Conservation (phyloP, 2,888 invertebrate species). For the Amblyjoppa fuscipennis region DNA sequence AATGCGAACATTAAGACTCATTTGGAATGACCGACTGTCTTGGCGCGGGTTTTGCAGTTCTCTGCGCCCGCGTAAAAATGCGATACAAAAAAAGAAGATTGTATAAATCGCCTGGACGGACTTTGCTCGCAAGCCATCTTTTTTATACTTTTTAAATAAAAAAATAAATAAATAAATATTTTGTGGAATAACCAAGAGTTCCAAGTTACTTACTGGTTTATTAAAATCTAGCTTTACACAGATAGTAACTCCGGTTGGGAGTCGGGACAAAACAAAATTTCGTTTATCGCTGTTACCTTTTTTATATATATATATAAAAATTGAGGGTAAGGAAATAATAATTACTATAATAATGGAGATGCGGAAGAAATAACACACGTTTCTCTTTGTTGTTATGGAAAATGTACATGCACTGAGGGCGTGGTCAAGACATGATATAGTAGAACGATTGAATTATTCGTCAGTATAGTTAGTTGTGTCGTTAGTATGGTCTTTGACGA, state of each 20-base stretch:
- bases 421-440: slow-evolving; percentile 58
- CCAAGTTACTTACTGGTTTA: slow-evolving; percentile 74
- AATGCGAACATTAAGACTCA: no score
- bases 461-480: slow-evolving; percentile 22
- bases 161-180: no score
- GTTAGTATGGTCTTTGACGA: slow-evolving; percentile 86
- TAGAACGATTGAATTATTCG: slow-evolving; percentile 56
- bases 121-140: no score
- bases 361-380: slow-evolving; percentile 69
- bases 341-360: slow-evolving; percentile 70
- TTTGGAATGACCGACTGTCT: no score
- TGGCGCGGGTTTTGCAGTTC: no score
- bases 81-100: no score
- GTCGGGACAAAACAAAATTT: slow-evolving; percentile 1
- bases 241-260: slow-evolving; percentile 67
- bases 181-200: background rate
- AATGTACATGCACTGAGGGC: slow-evolving; percentile 67
- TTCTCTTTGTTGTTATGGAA: slow-evolving; percentile 57
- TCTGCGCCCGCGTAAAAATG: no score
- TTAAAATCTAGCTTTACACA: slow-evolving; percentile 78
- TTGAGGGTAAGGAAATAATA: slow-evolving; percentile 70
- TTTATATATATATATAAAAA: slow-evolving; percentile 69
- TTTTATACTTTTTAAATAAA: no score
- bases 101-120: no score
- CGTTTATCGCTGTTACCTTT: slow-evolving; percentile 37